Evolutionary conservation across 1,140 invertebrate genomes (phyloP), one percentile per base, ranked within the genome.

Genomic region (Psilanteris sp.): DNA sequence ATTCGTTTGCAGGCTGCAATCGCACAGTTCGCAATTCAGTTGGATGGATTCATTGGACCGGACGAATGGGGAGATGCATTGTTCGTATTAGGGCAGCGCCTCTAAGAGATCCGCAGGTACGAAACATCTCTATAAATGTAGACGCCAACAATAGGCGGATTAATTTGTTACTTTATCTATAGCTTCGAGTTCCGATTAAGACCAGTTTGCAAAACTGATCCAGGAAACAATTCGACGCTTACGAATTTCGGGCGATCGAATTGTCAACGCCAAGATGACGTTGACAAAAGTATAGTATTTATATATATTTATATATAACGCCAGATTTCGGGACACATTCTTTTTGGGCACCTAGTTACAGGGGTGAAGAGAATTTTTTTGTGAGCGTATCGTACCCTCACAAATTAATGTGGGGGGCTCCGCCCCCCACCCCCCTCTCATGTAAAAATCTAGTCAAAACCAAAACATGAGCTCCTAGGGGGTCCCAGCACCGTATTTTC

Each of bases 11-110:
- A 85, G 84, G 81, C 67, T 85, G 84, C 78, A 85, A 85, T 57
- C 82, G 81, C 26, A 85, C 84, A 7, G 68, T 85, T 50, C 81
- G 81, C 24, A 83, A 80, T 75, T 85, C 84, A 1, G 79, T 85
- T 13, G 84, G 84, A 43, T 85, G 83, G 83, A 83, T 85, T 48
- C 77, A 82, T 32, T 85, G 84, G 84, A 85, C 84, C n/a, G 84
- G 84, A 39, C 77, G 84, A 26, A 85, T 85, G 84, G 84, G 84
- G 31, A 79, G 78, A 32, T 85, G 84, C 46, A 72, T 81, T 50
- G 74, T 85, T 29, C 71, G 81, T 16, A 85, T 85, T 62, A 78
- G 77, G 43, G 80, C 59, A 39, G 57, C 82, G 31, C 78, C 83
- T 32, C 57, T 79, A 27, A 82, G 77, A 36, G 84, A 85, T 71